Conservation (phyloP, 2,888 invertebrate genomes). For the Cyrtodaria siliqua region DNA sequence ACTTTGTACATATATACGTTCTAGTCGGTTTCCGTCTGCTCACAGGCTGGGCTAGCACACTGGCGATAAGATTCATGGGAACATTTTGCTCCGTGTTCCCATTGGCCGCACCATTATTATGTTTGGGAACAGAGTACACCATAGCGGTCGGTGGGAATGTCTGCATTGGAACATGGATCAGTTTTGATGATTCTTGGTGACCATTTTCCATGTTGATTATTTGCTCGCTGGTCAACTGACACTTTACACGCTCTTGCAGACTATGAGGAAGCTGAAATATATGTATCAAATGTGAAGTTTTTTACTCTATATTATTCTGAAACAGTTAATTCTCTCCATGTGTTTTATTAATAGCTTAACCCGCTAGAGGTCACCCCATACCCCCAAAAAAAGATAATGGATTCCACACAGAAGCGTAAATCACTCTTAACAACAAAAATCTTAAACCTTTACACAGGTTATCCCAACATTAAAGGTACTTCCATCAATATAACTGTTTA, state of each 20-base stretch:
- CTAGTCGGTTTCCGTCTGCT: conserved; percentile 70
- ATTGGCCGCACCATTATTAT: conserved; percentile 41
- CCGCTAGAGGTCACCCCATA: no score
- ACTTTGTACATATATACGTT: conserved; percentile 80
- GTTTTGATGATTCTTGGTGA: conserved; percentile 79
- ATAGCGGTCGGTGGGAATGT: conserved; percentile 95
- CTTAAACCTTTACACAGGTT: no score
- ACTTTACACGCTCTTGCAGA: conserved; percentile 94
- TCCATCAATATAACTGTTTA: no score
- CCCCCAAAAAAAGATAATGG: no score
- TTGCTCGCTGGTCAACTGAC: conserved; percentile 84
- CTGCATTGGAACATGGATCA: conserved; percentile 91
- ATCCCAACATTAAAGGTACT: no score
- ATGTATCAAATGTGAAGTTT: no score
- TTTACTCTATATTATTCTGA: no score
- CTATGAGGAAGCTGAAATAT: conserved; percentile 93
- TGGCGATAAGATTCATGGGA: conserved; percentile 82
- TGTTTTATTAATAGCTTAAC: no score
- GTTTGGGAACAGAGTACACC: conserved; percentile 88
- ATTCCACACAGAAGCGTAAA: no score
- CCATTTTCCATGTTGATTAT: conserved; percentile 77
- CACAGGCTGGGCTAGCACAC: conserved; percentile 80
- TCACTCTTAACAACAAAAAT: no score
- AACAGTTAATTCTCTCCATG: no score
- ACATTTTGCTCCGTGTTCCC: conserved; percentile 66